phyloP scores from a whole-genome alignment of 2,113 vertebrate genomes.

The Python bivittatus region DNA sequence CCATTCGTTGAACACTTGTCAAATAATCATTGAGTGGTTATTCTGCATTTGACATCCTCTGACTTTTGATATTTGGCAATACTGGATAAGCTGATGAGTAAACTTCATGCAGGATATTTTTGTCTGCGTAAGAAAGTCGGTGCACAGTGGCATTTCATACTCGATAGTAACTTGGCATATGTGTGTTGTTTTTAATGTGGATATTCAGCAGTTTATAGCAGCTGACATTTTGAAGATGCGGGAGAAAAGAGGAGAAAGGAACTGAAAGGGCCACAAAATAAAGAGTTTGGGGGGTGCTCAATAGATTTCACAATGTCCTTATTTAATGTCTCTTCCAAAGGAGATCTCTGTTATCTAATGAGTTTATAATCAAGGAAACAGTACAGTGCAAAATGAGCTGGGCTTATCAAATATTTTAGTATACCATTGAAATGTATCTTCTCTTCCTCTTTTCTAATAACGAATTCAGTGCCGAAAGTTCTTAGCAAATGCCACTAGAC shows the following conservation, averaged over 20 bases:
- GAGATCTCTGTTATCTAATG: neutral
- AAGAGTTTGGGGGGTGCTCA: neutral
- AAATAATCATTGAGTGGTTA: neutral
- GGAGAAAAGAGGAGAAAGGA: neutral
- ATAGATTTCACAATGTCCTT: neutral
- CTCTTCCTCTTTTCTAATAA: neutral
- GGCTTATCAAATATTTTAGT: neutral
- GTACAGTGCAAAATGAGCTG: neutral
- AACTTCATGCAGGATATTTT: neutral
- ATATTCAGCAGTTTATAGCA: neutral
- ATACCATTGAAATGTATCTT: neutral
- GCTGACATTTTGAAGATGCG: neutral
- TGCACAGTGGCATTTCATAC: neutral
- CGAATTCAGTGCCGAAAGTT: neutral
- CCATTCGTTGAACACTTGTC: neutral
- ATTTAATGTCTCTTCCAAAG: neutral
- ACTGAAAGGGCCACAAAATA: neutral
- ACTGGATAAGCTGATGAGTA: neutral
- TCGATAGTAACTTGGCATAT: neutral
- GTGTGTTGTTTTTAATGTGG: neutral
- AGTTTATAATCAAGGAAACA: neutral
- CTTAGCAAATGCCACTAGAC: neutral
- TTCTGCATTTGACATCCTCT: neutral
- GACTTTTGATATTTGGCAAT: neutral
- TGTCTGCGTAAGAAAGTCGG: neutral